Evolutionary conservation across 1,140 invertebrate species (phyloP), one percentile per base, ranked within the genome.

Genomic region (Papilio dardanus): DNA sequence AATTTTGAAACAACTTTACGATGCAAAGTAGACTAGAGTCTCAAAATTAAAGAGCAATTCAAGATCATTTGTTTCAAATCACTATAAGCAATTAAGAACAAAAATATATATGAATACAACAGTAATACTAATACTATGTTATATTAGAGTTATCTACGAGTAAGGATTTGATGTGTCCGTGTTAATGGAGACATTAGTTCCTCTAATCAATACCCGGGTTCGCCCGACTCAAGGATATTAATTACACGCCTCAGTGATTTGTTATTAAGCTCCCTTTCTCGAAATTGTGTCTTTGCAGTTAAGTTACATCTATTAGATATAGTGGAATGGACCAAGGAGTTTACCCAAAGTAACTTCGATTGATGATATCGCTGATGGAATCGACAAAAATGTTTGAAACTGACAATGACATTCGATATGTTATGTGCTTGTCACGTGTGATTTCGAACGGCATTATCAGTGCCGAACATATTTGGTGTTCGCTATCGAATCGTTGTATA

Each of bases 161-260:
- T n/a, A 62, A 62, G 54, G 54, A 28, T 62, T 62, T 28, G 24
- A 62, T 1, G 54, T 62, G 21, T 19, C 50, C 30, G 3, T 30
- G 54, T 62, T 62, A 62, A 62, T 62, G 54, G 24, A 4, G 30
- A 14, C 54, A 62, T 62, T 62, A 62, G 54, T 62, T 28, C 10
- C 54, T 62, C 8, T 62, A 62, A 62, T 62, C 54, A 62, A 62
- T 62, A 30, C 50, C 54, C n/a, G 24, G 50, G 12, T 12, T 62
- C 54, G 14, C 24, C 54, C 54, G 12, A 62, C 54, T 62, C 54
- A 62, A 62, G 54, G 24, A 62, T 62, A 62, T 62, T 62, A 62
- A 62, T 62, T 62, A 62, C 12, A 62, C 54, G 54, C 24, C 12
- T 62, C 24, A 62, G 10, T 4, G 54, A 62, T 62, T 62, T 28